Conservation (phyloP, 2,797 vertebrate species). For the Catostomus latipinnis region DNA sequence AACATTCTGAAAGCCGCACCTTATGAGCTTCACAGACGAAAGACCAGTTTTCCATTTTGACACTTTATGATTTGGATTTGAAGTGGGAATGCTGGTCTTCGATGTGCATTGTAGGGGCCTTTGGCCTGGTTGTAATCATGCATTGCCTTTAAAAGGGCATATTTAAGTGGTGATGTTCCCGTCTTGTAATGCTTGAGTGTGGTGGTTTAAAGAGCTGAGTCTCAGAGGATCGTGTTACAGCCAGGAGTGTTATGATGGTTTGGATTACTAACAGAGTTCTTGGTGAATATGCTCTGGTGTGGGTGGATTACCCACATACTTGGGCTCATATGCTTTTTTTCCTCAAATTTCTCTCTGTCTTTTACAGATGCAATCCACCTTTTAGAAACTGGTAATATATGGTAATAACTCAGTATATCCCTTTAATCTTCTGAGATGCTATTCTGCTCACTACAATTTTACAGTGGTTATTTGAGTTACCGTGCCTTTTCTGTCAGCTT, state of each 20-base stretch:
- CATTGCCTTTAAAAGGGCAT: conserved; percentile 44
- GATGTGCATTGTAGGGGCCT: conserved; percentile 1
- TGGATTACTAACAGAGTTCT: conserved; percentile 71
- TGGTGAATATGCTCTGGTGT: conserved; percentile 58
- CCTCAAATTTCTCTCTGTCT: background rate
- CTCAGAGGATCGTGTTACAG: conserved; percentile 69
- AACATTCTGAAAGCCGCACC: no score
- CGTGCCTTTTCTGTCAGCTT: no score
- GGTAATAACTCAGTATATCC: no score
- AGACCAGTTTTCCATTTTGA: background rate
- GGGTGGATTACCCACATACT: conserved; percentile 28
- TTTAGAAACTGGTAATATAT: background rate
- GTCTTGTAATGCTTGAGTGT: conserved; percentile 48
- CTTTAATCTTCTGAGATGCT: no score
- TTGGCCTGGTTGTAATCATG: background rate
- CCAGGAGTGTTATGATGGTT: conserved; percentile 73
- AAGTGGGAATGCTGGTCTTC: conserved; percentile 8
- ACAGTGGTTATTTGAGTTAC: no score
- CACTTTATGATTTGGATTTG: background rate
- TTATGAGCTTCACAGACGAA: background rate
- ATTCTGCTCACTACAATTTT: no score
- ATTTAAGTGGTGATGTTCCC: conserved; percentile 37
- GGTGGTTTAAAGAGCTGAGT: conserved; percentile 65
- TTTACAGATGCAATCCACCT: background rate
- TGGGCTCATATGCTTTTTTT: background rate